Evolutionary conservation across 2,113 vertebrate species (phyloP).

Genomic region (Sialia sialis): DNA sequence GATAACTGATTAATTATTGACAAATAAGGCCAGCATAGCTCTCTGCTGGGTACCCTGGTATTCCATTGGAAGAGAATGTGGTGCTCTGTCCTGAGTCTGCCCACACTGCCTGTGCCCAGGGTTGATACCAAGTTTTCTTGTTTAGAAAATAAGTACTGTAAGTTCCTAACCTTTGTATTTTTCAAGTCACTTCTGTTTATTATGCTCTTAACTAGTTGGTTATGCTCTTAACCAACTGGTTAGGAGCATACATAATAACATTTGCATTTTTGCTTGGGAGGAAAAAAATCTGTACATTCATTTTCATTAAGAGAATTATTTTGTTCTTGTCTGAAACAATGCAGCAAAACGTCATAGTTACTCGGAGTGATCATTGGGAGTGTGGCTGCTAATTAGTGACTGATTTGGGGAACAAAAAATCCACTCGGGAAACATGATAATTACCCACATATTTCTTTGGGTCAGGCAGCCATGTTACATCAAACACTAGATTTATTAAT

Average conservation of each 20-base stretch:
- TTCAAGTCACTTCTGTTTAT: background rate
- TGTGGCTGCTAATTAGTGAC: constrained; percentile 59
- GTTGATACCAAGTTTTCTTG: background rate
- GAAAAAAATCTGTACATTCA: constrained; percentile 37
- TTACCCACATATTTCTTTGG: constrained; percentile 53
- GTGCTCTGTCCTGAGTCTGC: background rate
- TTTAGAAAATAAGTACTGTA: background rate
- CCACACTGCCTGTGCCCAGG: background rate
- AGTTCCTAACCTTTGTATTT: background rate
- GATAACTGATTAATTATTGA: background rate
- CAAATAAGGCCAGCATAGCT: background rate
- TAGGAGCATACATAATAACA: background rate
- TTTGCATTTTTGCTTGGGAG: constrained; percentile 21
- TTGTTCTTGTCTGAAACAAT: constrained; percentile 36
- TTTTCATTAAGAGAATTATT: constrained; percentile 57
- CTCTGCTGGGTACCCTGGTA: background rate
- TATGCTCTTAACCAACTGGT: too few relatives aligned
- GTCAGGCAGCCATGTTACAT: constrained; percentile 60
- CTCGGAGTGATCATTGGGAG: constrained; percentile 4
- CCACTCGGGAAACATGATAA: constrained; percentile 52
- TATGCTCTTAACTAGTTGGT: background rate
- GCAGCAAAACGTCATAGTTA: constrained; percentile 25
- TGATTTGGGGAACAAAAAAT: constrained; percentile 2
- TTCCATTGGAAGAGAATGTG: fast-evolving
- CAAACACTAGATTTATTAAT: constrained; percentile 61